Evolutionary conservation across 2,113 vertebrate genomes (phyloP).

Genomic region (Scopus umbretta): DNA sequence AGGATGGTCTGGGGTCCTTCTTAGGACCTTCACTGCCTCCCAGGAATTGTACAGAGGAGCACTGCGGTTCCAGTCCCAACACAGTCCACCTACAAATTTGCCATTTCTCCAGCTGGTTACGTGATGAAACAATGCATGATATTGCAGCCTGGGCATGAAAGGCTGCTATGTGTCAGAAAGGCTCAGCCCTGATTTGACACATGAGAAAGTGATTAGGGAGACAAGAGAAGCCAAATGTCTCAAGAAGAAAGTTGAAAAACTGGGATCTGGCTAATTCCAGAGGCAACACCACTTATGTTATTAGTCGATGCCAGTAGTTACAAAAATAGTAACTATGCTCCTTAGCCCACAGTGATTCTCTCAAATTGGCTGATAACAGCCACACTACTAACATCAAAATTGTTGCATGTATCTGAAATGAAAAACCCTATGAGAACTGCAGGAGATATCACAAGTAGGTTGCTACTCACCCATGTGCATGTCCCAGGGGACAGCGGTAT

Average conservation of each 20-base stretch:
- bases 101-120: background rate
- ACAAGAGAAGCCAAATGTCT: background rate
- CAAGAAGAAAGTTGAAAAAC: background rate
- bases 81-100: background rate
- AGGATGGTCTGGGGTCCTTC: background rate
- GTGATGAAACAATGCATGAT: background rate
- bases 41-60: background rate
- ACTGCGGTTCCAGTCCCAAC: background rate
- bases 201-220: background rate
- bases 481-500: background rate
- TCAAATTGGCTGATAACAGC: background rate
- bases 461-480: background rate
- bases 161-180: background rate
- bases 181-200: background rate
- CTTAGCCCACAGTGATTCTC: background rate
- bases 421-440: background rate
- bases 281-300: background rate
- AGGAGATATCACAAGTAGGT: background rate
- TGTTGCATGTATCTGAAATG: background rate
- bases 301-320: background rate
- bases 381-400: background rate
- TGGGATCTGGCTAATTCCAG: background rate
- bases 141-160: background rate
- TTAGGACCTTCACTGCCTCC: background rate
- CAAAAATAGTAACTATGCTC: background rate